These are phyloP conservation scores for Alitta virens DNA, from an alignment of 2,888 invertebrate species.

Conservation along the genomic window DNA sequence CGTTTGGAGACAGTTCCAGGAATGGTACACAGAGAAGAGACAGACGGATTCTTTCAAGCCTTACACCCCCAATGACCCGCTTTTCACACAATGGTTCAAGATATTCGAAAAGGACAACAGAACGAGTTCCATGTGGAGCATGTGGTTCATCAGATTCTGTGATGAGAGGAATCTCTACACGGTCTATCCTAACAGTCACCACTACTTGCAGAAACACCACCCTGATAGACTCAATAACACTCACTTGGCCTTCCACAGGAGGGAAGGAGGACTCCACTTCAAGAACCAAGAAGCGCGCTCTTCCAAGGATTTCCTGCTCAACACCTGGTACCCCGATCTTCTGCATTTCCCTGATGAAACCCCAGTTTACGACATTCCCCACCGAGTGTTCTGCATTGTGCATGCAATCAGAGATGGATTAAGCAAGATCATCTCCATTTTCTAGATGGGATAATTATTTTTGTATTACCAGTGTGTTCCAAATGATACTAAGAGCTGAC, in stretches of 20 bases:
- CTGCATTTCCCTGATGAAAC: background rate
- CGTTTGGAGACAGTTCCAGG: background rate
- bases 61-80: background rate
- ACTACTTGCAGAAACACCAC: background rate
- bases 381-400: too few relatives aligned
- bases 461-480: too few relatives aligned
- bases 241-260: background rate
- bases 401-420: too few relatives aligned
- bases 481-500: too few relatives aligned
- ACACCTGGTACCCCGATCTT: background rate
- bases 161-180: background rate
- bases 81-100: background rate
- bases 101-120: background rate
- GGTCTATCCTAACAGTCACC: background rate
- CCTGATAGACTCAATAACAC: background rate
- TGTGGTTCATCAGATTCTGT: slow-evolving; percentile 5
- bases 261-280: background rate
- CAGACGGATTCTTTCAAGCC: background rate
- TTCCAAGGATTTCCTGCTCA: background rate
- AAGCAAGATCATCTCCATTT: too few relatives aligned
- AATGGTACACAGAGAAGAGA: background rate
- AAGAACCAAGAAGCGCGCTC: background rate
- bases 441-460: too few relatives aligned
- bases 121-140: slow-evolving; percentile 1
- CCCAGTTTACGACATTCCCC: too few relatives aligned